Base-by-base conservation (phyloP, 2,113 vertebrate genomes). In the Scomber japonicus region DNA sequence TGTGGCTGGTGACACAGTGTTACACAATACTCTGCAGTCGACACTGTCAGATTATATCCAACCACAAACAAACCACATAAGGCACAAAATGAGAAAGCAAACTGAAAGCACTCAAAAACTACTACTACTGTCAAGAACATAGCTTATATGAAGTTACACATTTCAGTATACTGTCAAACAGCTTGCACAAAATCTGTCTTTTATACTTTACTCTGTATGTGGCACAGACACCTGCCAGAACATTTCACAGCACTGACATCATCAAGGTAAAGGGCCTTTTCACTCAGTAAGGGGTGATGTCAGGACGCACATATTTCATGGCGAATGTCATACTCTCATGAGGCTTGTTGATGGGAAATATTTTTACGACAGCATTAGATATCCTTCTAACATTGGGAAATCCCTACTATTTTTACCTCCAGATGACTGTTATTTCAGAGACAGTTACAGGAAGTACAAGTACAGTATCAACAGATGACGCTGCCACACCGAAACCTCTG, bases 1-100 rank as follows among this genome's bases (percentile, higher is more conserved):
- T 68, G 91, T 78, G 93, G 84, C 55, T 35, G 14, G 44, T 67
- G 55, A 86, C 83, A 88, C 19, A 31, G 50, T 44, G 62, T 91
- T 93, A 11, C 75, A 60, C 82, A 91, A 91, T 12, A 27, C 4
- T 56, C 11, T 19, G 3, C 11, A 61, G 13, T 0, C 15, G 11
- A 62, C 12, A 54, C 1, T 59, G 65, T 51, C 27, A 79, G 17
- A 68, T 15, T 46, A 9, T 40, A 40, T 40, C 7, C 35, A 3
- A n/a, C 21, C 5, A 14, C 11, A 62, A 24, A 80, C 9, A 27
- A 57, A 50, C 19, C 30, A 15, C 16, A 1, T 55, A 3, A 3
- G 49, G 11, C 8, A 2, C 3, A 48, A 10, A 50, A 14, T n/a
- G 11, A 68, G 13, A 11, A 64, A 67, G 75, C 12, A 73, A n/a